Evolutionary conservation across 2,797 vertebrate species (phyloP), one percentile per base, ranked within the genome.

Genomic region (Micropoecilia bifurca): DNA sequence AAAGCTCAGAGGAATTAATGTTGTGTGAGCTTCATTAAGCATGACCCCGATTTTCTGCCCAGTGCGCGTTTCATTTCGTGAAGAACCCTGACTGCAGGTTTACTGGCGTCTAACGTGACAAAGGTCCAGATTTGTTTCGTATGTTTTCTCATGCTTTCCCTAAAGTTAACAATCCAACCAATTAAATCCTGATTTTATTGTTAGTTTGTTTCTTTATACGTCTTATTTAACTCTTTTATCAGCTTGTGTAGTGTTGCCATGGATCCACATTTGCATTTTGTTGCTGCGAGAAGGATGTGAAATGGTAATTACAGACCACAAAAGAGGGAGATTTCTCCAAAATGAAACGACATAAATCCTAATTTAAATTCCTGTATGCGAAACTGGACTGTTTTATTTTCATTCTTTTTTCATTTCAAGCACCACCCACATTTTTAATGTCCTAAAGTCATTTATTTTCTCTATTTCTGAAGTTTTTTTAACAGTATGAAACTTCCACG

Each of bases 241-340:
- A 85, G 46, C 82, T 73, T 81, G 63, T 79, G 74, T 75, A 74
- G 85, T 92, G 75, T 87, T 84, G 53, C 85, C 75, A 74, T 88
- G 74, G 83, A 90, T 43, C 77, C 74, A 90, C 53, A 93, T 95
- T 94, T 93, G 82, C 92, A 93, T 94, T 91, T 86, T 82, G 82
- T 80, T 85, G 86, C 84, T 73, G 85, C 76, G 82, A 75, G 71
- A 79, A 74, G 85, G 82, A 86, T 91, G 87, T 89, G 87, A 89
- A 80, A 77, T 80, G 81, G 85, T 93, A 95, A 95, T 94, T 84
- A 89, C 61, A 53, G 30, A 80, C 25, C 80, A 77, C 83, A 71
- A 88, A 87, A 55, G 53, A 48, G 77, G 92, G 90, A 41, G 61
- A 45, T 59, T 41, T 53, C 83, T 89, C 88, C 76, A 87, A 91